A percentile compares a stretch with the other conserved stretches of the same genome.
Conservation (phyloP, 2,113 vertebrate genomes). For the Neotoma lepida region DNA sequence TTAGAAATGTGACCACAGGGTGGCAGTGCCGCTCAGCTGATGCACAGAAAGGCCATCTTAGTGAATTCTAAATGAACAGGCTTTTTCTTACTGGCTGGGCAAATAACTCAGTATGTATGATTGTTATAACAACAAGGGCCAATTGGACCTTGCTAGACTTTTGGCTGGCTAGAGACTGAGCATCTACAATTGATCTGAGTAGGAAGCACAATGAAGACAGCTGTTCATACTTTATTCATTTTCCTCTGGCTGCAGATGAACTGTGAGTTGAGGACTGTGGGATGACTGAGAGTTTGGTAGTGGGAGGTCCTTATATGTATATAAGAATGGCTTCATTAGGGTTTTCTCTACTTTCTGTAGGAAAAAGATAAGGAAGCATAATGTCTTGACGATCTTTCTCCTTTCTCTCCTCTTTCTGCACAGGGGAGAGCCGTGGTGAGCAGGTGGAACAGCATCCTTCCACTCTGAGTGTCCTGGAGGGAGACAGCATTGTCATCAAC, state of each 20-base stretch:
- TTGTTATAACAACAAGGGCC: background rate
- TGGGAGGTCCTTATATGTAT: background rate
- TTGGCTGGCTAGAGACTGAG: background rate
- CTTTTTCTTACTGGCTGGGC: slow-evolving; percentile 28
- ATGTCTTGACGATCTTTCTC: background rate
- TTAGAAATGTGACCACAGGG: background rate
- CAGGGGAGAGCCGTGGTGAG: background rate
- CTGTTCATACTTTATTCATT: background rate
- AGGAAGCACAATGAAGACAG: background rate
- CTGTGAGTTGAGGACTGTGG: slow-evolving; percentile 17
- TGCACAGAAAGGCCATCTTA: background rate
- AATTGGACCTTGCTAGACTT: background rate
- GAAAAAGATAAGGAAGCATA: background rate
- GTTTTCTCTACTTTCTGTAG: background rate
- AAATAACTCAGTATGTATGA: background rate
- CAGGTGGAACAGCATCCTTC: background rate
- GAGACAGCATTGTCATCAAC: background rate
- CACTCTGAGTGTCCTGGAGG: background rate
- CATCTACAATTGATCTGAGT: background rate
- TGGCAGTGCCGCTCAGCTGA: background rate
- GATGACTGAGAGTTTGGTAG: background rate
- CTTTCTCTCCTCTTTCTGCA: background rate
- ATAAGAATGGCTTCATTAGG: background rate
- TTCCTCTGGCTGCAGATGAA: background rate
- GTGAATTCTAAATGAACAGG: background rate